phyloP scores from a whole-genome alignment of 30 jellyfish, hydroid and myxozoan genomes.

The Chironex yamaguchii region DNA sequence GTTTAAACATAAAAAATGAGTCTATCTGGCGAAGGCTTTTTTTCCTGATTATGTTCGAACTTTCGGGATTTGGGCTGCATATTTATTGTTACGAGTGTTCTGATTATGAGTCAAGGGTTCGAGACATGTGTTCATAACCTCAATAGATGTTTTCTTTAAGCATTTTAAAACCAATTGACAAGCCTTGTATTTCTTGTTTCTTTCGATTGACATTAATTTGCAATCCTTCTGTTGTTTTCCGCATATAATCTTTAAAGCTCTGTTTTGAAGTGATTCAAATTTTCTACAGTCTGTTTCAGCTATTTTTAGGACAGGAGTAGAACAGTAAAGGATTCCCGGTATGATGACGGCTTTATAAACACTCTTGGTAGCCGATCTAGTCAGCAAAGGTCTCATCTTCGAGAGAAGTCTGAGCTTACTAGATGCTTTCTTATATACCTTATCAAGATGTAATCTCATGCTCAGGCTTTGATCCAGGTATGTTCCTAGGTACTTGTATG shows the following conservation, averaged over 20 bases:
- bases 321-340: conserved; percentile 64
- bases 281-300: conserved; percentile 65
- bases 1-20: too few species aligned
- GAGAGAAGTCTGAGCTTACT: conserved; percentile 50
- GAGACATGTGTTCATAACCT: too few species aligned
- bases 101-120: too few species aligned
- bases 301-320: conserved; percentile 64
- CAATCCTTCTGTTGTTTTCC: conserved; percentile 65
- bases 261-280: conserved; percentile 65
- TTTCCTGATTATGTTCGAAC: too few species aligned
- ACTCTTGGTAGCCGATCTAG: conserved; percentile 65
- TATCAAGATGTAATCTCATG: conserved; percentile 26
- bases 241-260: conserved; percentile 64
- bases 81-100: too few species aligned
- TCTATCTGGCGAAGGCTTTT: too few species aligned
- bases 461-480: conserved; percentile 48
- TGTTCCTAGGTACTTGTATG: conserved; percentile 47
- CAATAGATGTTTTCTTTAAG: conserved; percentile 31
- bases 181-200: conserved; percentile 43
- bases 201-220: conserved; percentile 16
- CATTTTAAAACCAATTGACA: conserved; percentile 46
- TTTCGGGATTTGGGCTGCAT: too few species aligned
- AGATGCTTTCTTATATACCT: conserved; percentile 53
- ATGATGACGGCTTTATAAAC: conserved; percentile 69
- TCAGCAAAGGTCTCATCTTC: conserved; percentile 55